These are phyloP conservation scores for Salticus scenicus DNA, from an alignment of 2,888 invertebrate species.

Conservation along the genomic window DNA sequence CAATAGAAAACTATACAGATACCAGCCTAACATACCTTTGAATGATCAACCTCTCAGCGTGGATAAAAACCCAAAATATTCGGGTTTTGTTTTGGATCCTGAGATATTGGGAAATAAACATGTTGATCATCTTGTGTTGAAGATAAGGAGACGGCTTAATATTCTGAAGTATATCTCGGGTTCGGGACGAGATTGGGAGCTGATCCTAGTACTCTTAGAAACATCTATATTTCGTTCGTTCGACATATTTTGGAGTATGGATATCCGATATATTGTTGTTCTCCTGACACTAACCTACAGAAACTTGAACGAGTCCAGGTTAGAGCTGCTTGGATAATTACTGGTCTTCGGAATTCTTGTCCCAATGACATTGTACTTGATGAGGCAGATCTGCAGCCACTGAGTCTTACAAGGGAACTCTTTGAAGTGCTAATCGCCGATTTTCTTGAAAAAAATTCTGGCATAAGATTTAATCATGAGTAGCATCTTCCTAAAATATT, in stretches of 20 bases:
- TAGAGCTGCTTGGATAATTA: not conserved
- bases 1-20: not conserved
- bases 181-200: not conserved
- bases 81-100: not conserved
- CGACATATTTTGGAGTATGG: not conserved
- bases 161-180: slow-evolving; percentile 26
- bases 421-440: no score
- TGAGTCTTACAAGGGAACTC: not conserved
- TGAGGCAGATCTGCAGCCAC: not conserved
- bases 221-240: not conserved
- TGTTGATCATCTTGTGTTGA: not conserved
- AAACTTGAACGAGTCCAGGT: slow-evolving; percentile 11
- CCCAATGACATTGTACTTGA: not conserved
- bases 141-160: not conserved
- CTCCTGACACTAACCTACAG: not conserved
- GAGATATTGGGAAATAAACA: not conserved
- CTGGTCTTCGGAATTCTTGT: not conserved
- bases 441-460: no score
- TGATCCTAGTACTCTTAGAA: not conserved
- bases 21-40: not conserved
- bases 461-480: no score
- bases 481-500: no score
- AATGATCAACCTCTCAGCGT: not conserved
- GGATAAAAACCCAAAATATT: not conserved
- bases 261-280: not conserved